Evolutionary conservation across 2,113 vertebrate species (phyloP).

Genomic region (Bufo bufo): DNA sequence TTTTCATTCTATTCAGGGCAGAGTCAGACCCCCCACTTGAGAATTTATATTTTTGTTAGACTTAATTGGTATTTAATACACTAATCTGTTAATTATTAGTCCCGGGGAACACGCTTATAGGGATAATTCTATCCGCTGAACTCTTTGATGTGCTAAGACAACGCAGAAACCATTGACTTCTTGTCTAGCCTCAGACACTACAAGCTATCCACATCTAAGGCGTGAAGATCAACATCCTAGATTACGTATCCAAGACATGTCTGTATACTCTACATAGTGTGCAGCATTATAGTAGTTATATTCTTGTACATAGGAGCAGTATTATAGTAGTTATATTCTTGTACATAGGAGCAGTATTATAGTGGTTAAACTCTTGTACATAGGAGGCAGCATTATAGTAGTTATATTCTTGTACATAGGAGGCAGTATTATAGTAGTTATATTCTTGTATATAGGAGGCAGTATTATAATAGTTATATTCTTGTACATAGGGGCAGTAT

Average conservation of each 20-base stretch:
- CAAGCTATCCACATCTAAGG: neutral
- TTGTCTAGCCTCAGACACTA: neutral
- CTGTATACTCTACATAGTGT: too few relatives aligned
- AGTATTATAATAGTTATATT: neutral
- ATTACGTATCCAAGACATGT: neutral
- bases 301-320: neutral
- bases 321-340: conserved; percentile 2
- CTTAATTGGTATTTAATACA: conserved; percentile 52
- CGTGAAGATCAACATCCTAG: neutral
- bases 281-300: conserved; percentile 1
- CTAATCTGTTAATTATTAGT: conserved; percentile 56
- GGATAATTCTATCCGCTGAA: conserved; percentile 28
- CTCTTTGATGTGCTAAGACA: conserved; percentile 47
- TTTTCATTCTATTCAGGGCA: neutral
- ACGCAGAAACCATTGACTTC: conserved; percentile 16
- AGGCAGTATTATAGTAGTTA: neutral
- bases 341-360: neutral
- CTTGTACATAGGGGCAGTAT: too few relatives aligned
- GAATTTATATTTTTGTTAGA: conserved; percentile 48
- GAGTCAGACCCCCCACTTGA: conserved; percentile 36
- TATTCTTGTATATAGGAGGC: neutral
- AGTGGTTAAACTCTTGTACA: neutral
- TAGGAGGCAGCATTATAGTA: neutral
- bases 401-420: conserved; percentile 4
- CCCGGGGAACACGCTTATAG: conserved; percentile 24